Evolutionary conservation across 2,797 vertebrate genomes (phyloP).

Genomic region (Oreonectes daqikongensis): DNA sequence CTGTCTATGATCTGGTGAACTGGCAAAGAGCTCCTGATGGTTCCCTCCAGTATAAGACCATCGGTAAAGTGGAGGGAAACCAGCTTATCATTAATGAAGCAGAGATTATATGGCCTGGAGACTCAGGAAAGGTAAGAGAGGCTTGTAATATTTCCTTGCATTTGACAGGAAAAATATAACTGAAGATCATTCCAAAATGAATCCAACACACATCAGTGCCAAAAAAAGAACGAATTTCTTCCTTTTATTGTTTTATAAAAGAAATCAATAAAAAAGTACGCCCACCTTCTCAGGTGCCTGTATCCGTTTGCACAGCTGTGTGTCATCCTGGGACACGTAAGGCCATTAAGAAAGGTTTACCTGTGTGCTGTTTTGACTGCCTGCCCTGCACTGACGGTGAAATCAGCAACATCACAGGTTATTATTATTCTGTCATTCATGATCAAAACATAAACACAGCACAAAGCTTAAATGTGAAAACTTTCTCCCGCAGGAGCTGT

Average conservation of each 20-base stretch:
- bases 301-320: slow-evolving; percentile 58
- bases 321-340: slow-evolving; percentile 63
- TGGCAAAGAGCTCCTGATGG: slow-evolving; percentile 70
- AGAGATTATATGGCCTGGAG: slow-evolving; percentile 70
- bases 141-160: slow-evolving; percentile 44
- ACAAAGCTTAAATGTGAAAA: not conserved
- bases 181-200: not conserved
- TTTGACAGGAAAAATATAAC: not conserved
- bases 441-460: not conserved
- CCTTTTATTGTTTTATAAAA: no score
- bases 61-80: slow-evolving; percentile 71
- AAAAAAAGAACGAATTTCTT: no score
- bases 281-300: slow-evolving; percentile 65
- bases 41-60: slow-evolving; percentile 58
- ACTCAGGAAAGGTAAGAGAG: slow-evolving; percentile 57
- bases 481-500: slow-evolving; percentile 61
- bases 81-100: slow-evolving; percentile 71
- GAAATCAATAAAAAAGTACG: no score
- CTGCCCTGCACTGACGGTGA: slow-evolving; percentile 63
- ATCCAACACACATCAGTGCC: not conserved
- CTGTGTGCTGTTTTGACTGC: slow-evolving; percentile 67
- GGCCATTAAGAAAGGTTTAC: slow-evolving; percentile 59
- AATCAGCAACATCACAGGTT: slow-evolving; percentile 61
- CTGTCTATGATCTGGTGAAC: slow-evolving; percentile 78
- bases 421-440: not conserved